Evolutionary conservation across 2,797 vertebrate species (phyloP).

Genomic region (Austrolebias charrua): DNA sequence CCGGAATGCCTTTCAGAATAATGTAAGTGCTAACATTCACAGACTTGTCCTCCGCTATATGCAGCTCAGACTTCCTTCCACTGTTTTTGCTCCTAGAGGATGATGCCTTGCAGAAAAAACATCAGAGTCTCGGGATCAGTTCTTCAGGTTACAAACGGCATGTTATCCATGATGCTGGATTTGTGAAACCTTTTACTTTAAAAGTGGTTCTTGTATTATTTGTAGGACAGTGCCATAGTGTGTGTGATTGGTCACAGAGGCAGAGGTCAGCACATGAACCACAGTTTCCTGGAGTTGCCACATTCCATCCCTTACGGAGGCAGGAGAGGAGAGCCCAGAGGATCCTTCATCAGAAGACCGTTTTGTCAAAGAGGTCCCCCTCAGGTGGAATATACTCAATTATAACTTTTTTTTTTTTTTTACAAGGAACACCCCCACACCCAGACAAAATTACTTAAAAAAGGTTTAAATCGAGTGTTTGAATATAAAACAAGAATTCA

Average conservation of each 20-base stretch:
- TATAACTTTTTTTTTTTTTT: too few relatives aligned
- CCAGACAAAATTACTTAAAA: too few relatives aligned
- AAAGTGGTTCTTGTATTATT: constrained; percentile 6
- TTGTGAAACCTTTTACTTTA: not conserved
- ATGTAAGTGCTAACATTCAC: constrained; percentile 62
- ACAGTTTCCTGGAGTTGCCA: constrained; percentile 57
- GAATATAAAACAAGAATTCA: too few relatives aligned
- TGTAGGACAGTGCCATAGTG: constrained; percentile 77
- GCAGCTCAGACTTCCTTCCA: not conserved
- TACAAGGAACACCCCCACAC: too few relatives aligned
- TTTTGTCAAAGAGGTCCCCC: constrained; percentile 73
- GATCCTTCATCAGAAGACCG: constrained; percentile 62
- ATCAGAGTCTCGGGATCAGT: constrained; percentile 66
- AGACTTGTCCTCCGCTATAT: not conserved
- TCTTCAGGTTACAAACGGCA: constrained; percentile 71
- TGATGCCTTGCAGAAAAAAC: constrained; percentile 60
- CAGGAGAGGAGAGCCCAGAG: constrained; percentile 61
- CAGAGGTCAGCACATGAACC: constrained; percentile 57
- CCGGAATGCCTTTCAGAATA: constrained; percentile 69
- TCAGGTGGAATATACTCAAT: constrained; percentile 70
- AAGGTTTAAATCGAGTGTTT: too few relatives aligned
- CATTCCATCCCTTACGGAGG: constrained; percentile 54
- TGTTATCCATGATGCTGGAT: not conserved
- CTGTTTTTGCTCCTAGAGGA: constrained; percentile 56
- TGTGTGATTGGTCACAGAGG: constrained; percentile 74